Evolutionary conservation across 2,797 vertebrate genomes (phyloP), one percentile per base, ranked within the genome.

Genomic region (Hapalemur alaotrensis): DNA sequence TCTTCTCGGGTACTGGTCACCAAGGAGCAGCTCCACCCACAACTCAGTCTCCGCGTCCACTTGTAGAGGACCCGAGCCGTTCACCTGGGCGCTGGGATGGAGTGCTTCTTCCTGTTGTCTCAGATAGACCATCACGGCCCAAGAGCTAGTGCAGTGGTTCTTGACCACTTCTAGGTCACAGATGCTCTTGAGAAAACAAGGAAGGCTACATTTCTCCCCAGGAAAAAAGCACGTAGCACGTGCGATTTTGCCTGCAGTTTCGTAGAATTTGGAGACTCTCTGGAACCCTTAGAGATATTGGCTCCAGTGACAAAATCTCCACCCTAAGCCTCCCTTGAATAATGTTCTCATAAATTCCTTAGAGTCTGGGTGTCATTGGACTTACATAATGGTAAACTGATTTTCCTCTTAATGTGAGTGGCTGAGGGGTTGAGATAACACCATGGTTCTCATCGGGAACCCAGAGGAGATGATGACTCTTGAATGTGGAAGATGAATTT

Each of bases 61-160:
- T 65, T 32, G 28, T 3, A 50, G 80, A 67, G 15, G 25, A 5
- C 18, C 12, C 0, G 2, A 4, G 10, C 28, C 0, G 0, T 11
- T 18, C 0, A 13, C 81, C 80, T 11, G 46, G 69, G 15, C 2
- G 5, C 78, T 11, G 22, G 48, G 46, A 20, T 2, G 3, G 10
- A 41, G 22, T 2, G 0, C 14, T 7, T 43, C 5, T 23, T n/a
- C 28, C 32, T 59, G 59, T 13, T 1, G 15, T 43, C 61, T n/a
- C 46, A n/a, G 20, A 14, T 28, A n/a, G 73, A 30, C 32, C 63
- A 3, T 23, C 23, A 2, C 73, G 9, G 5, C 25, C 14, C 25
- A 4, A 7, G 22, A 38, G 15, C 54, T 22, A 25, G 2, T 23
- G 28, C 67, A 32, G 46, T 1, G 35, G 43, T 14, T 48, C 41